Base-by-base conservation (phyloP, 2,797 vertebrate genomes). In the Buphagus erythrorhynchus region DNA sequence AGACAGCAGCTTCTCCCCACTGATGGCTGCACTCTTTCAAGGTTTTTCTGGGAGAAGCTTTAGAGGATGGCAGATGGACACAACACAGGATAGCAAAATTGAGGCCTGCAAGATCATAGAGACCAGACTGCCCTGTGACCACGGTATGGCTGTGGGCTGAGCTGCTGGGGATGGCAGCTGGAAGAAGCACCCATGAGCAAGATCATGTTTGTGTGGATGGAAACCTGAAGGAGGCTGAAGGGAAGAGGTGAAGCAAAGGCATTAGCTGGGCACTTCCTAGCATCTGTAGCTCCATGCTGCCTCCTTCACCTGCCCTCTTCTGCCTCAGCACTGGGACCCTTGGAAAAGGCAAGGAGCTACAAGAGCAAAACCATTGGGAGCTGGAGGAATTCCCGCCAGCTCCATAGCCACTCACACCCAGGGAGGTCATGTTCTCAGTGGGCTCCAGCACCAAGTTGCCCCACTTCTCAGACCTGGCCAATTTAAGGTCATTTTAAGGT, bases 181-280 rank as follows among this genome's bases (percentile, higher is more conserved):
- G 3, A 22, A 29, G 26, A 49, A 57, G 59, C 24, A 51, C 9
- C 29, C 5, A 1, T 10, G 15, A 74, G 28, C 2, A 2, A 38
- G 10, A 16, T 17, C 3, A 0, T 33, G 29, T 43, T 35, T 57
- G 33, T 13, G 17, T 9, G 13, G 11, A 40, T 6, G 1, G 35
- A 46, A 8, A 48, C 26, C 35, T 58, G 74, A 49, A 58, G 55
- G 40, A 84, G 19, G 42, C 6, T 29, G 59, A 76, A 78, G 42
- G 42, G 38, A 69, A 69, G 43, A 15, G 17, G 5, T 62, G 61
- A 90, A 81, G 10, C 42, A 74, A 77, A 38, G 35, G 14, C 15
- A n/a, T 57, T 43, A 61, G 5, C 12, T 48, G 49, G 29, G 28
- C 18, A 24, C 10, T 52, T 66, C 6, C 9, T 12, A 58, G 4